These are phyloP conservation scores for Cryptus armator DNA, from an alignment of 2,888 invertebrate genomes.

Conservation along the genomic window DNA sequence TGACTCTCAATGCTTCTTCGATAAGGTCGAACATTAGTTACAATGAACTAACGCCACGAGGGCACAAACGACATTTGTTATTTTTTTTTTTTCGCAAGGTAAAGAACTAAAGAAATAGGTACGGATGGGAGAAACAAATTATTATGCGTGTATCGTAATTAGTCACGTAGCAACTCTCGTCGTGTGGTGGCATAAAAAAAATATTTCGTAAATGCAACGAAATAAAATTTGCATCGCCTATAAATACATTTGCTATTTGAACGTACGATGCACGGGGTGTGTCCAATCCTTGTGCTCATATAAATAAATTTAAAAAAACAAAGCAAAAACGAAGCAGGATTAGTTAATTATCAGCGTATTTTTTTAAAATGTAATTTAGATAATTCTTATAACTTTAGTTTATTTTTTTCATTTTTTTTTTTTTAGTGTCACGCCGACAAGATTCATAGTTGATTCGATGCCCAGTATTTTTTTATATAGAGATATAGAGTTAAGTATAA, in stretches of 20 bases:
- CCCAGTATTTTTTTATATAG: no score
- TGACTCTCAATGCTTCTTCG: conserved; percentile 1
- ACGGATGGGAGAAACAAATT: conserved; percentile 45
- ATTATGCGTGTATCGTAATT: conserved; percentile 68
- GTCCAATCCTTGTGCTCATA: not conserved
- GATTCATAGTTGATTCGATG: no score
- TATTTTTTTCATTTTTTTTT: no score
- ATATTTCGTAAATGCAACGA: conserved; percentile 59
- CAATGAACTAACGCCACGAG: conserved; percentile 3
- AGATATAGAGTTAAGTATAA: no score
- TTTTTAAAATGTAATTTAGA: no score
- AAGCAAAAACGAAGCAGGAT: no score
- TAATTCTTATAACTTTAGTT: no score
- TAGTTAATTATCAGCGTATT: no score
- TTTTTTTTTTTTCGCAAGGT: conserved; percentile 1
- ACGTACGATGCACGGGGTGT: not conserved
- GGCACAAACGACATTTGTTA: not conserved
- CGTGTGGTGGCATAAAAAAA: conserved; percentile 31
- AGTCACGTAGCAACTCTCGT: not conserved
- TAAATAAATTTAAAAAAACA: no score
- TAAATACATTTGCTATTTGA: conserved; percentile 9
- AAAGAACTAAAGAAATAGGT: not conserved
- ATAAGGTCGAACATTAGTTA: conserved; percentile 34
- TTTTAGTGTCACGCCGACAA: no score
- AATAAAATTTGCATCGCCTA: conserved; percentile 3